Percentiles rank a stretch among this genome's conserved stretches.
phyloP scores from a whole-genome alignment of 2,797 vertebrate species.

The Tauraco hartlaubi region DNA sequence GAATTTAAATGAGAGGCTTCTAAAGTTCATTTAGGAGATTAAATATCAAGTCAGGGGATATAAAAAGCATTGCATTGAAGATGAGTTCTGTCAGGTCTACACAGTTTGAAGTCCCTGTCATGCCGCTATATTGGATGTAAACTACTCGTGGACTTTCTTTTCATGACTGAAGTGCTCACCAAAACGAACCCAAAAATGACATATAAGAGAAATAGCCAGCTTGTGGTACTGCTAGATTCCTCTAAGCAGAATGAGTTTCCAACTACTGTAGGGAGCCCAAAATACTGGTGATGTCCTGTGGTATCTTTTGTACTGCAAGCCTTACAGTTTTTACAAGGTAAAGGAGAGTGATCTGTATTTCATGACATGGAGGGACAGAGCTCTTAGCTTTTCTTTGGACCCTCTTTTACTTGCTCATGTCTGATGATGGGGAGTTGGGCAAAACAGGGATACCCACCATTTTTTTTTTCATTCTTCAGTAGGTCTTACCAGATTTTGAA shows the following conservation, averaged over 20 bases:
- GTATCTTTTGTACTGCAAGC: neutral
- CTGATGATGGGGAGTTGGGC: neutral
- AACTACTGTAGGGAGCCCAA: neutral
- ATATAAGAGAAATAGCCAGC: neutral
- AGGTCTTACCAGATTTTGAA: neutral
- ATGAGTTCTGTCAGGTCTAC: neutral
- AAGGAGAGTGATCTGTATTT: neutral
- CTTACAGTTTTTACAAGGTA: neutral
- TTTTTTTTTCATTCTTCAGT: neutral
- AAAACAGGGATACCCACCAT: neutral
- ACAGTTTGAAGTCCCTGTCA: neutral
- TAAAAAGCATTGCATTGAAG: neutral
- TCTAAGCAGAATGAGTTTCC: neutral
- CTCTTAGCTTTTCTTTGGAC: neutral
- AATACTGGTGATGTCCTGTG: neutral
- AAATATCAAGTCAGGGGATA: neutral
- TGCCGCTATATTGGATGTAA: neutral
- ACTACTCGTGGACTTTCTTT: neutral
- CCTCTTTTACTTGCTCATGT: neutral
- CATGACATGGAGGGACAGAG: neutral
- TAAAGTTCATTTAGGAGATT: neutral
- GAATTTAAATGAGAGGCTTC: constrained; percentile 25
- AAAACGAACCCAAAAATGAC: neutral
- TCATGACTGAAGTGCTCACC: neutral
- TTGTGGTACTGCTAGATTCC: neutral